Evolutionary conservation across 2,113 vertebrate genomes (phyloP).

Genomic region (Alexandromys fortis): DNA sequence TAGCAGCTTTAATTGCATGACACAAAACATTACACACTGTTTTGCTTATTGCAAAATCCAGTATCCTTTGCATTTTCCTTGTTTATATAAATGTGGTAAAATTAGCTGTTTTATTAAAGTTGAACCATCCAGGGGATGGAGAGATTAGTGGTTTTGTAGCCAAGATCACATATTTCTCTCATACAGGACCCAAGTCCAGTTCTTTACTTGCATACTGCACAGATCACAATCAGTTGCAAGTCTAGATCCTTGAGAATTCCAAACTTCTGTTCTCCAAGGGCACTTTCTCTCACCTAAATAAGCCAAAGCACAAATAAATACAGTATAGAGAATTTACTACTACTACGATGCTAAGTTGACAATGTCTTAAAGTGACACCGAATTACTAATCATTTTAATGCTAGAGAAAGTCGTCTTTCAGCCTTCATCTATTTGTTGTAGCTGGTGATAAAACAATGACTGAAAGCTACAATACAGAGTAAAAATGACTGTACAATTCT

Average conservation of each 20-base stretch:
- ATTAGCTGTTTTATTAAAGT: neutral
- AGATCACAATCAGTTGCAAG: neutral
- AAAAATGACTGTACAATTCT: neutral
- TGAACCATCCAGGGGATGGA: neutral
- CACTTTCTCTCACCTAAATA: neutral
- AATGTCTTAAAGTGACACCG: neutral
- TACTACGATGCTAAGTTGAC: neutral
- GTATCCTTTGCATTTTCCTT: fast-evolving
- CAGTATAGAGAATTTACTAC: neutral
- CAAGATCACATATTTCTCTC: neutral
- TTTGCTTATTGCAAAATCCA: neutral
- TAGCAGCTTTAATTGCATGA: neutral
- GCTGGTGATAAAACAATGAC: neutral
- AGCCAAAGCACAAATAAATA: neutral
- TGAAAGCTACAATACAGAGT: neutral
- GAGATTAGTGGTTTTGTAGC: neutral
- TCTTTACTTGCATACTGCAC: too few species aligned
- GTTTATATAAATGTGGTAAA: neutral
- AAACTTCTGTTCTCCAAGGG: too few species aligned
- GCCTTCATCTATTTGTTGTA: neutral
- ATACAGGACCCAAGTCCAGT: neutral
- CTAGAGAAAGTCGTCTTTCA: neutral
- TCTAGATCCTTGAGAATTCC: too few species aligned
- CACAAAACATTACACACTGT: neutral
- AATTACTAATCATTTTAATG: neutral